Evolutionary conservation across 2,113 vertebrate species (phyloP).

Genomic region (Microtus oregoni): DNA sequence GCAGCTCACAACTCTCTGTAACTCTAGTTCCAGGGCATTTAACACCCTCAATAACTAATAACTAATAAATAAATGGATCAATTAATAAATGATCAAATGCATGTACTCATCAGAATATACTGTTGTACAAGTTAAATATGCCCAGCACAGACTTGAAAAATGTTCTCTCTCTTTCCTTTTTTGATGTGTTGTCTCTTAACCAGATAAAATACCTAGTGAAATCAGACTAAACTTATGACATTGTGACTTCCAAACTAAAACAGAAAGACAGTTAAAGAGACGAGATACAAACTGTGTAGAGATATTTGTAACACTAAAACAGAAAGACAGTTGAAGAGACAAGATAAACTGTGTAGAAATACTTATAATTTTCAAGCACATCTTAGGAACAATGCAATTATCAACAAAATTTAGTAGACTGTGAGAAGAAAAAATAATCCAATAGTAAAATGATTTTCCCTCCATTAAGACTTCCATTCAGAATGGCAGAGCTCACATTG

Average conservation of each 20-base stretch:
- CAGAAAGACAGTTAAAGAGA: not conserved
- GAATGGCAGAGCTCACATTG: not conserved
- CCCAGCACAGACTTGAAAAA: not conserved
- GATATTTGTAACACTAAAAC: not conserved
- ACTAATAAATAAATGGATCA: not conserved
- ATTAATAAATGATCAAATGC: not conserved
- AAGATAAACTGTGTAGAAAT: not conserved
- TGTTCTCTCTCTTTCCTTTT: not conserved
- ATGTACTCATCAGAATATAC: slow-evolving; percentile 23
- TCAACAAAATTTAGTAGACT: not conserved
- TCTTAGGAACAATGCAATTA: not conserved
- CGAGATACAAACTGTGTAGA: not conserved
- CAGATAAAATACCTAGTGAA: not conserved
- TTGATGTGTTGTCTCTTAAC: not conserved
- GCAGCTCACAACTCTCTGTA: too few relatives aligned
- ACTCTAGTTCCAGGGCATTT: too few relatives aligned
- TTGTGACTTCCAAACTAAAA: not conserved
- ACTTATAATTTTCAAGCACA: not conserved
- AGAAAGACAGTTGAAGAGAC: not conserved
- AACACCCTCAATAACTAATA: too few relatives aligned
- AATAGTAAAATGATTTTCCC: not conserved
- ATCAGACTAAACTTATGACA: not conserved
- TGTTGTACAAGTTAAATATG: not conserved
- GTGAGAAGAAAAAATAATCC: not conserved
- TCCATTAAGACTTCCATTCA: not conserved